Percentiles rank a stretch among this genome's conserved stretches.
Conservation (phyloP, 1,140 invertebrate species). For the Magallana ariakensis region DNA sequence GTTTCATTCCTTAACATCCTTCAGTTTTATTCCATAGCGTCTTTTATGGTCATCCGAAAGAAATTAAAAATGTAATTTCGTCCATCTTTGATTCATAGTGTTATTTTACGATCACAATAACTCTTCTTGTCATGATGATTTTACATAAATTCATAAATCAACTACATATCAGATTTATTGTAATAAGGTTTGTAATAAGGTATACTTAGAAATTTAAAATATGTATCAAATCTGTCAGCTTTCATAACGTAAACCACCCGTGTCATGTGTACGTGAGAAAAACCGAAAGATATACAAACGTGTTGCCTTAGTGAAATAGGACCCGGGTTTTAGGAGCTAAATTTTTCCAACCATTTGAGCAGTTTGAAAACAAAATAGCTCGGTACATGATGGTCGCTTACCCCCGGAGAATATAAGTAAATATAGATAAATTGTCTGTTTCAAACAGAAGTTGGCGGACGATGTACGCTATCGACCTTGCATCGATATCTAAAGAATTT, state of each 20-base stretch:
- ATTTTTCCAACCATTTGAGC: constrained; percentile 11
- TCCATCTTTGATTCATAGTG: too few species aligned
- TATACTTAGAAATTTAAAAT: neutral
- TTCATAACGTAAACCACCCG: neutral
- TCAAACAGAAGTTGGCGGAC: neutral
- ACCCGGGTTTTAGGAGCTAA: neutral
- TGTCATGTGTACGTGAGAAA: constrained; percentile 2
- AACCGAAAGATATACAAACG: neutral
- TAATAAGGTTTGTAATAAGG: neutral
- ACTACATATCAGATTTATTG: neutral
- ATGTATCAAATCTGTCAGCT: neutral
- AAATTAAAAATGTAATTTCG: too few species aligned
- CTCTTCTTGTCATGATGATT: constrained; percentile 8
- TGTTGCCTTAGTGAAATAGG: neutral
- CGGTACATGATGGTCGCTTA: neutral
- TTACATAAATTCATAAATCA: neutral
- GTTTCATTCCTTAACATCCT: too few species aligned
- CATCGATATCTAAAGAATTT: neutral
- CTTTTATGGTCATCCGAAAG: too few species aligned
- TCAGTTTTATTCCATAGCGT: too few species aligned
- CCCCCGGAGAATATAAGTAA: neutral
- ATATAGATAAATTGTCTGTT: too few species aligned
- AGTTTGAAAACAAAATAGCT: neutral
- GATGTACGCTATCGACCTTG: neutral
- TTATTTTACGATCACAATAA: neutral